Conservation (phyloP, 2,797 vertebrate genomes). For the Falco novaeseelandiae region DNA sequence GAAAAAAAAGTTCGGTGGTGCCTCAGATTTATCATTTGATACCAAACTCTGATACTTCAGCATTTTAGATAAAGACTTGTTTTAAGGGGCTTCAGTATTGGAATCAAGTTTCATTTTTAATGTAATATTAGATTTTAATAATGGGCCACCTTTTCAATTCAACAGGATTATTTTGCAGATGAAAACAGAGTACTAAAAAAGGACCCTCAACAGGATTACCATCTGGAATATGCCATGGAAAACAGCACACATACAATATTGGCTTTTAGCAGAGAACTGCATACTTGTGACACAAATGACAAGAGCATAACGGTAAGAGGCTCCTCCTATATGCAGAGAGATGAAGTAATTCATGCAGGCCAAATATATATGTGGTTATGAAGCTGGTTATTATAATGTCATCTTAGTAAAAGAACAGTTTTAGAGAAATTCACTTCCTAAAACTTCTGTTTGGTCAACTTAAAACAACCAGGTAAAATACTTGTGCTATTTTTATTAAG, state of each 20-base stretch:
- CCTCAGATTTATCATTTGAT: not conserved
- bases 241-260: conserved; percentile 86
- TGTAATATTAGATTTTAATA: not conserved
- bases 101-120: not conserved
- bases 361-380: not conserved
- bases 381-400: not conserved
- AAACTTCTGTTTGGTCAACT: not conserved
- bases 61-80: not conserved
- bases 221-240: conserved; percentile 85
- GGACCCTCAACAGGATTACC: conserved; percentile 85
- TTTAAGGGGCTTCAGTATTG: not conserved
- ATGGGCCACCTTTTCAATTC: not conserved
- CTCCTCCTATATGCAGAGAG: not conserved
- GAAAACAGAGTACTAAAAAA: conserved; percentile 79
- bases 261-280: conserved; percentile 83
- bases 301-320: conserved; percentile 83
- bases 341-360: not conserved
- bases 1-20: not conserved
- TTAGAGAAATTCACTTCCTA: not conserved
- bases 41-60: not conserved
- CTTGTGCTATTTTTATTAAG: not conserved
- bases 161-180: conserved; percentile 87
- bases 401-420: not conserved
- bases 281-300: conserved; percentile 86
- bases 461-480: not conserved